Evolutionary conservation across 2,113 vertebrate species (phyloP), one percentile per base, ranked within the genome.

Genomic region (Ciconia maguari): DNA sequence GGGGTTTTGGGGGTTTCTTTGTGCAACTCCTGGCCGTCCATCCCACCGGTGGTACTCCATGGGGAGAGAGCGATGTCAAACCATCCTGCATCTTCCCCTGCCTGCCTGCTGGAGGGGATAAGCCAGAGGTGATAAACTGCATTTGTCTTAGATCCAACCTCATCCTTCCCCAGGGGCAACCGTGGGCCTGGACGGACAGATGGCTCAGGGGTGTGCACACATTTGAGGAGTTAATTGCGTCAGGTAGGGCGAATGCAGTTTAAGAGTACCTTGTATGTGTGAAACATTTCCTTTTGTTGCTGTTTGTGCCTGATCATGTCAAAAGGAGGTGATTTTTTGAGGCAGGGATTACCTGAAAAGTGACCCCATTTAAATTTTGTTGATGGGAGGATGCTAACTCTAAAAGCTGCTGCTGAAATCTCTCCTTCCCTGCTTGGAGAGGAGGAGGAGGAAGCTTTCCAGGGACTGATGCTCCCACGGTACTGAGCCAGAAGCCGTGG

Each of bases 161-260:
- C n/a, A 2, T 38, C 86, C 74, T 19, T 66, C 42, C 74, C 72
- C 51, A 2, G n/a, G 54, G n/a, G 46, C 18, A 5, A 1, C 54
- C 8, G 17, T 66, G 34, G 71, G 54, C 57, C 68, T 26, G 49
- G 7, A 2, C 1, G 11, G 30, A 0, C 13, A 6, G 32, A 5
- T 0, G 14, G 44, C 29, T 57, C 38, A 1, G 49, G 49, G 49
- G 7, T 8, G 13, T 4, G 21, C 21, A 2, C 0, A 0, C 2
- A 1, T 58, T 80, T 61, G 3, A 10, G 46, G 61, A 24, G 42
- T 64, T 46, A 1, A 41, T 32, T 51, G 38, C n/a, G 6, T 30
- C n/a, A 8, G 3, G 5, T 5, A 5, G 30, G 29, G n/a, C 10
- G 8, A 32, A 51, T 0, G 44, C 16, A 1, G 2, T 3, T 62